Percentiles rank a stretch among this genome's conserved stretches.
Evolutionary conservation across 2,797 vertebrate species (phyloP).

Genomic region (Sebastes nivosus): DNA sequence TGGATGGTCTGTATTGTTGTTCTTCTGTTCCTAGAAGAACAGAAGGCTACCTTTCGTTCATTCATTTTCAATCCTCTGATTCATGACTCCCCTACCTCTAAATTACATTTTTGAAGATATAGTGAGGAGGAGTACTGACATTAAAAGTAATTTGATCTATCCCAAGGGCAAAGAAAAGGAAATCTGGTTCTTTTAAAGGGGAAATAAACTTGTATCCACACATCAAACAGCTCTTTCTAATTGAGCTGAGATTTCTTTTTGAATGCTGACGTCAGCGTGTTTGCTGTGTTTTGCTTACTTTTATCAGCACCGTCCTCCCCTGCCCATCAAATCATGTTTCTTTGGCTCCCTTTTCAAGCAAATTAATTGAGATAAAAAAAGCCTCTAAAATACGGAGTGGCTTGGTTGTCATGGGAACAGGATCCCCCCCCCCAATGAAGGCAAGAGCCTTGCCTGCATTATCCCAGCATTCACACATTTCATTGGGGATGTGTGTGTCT

Average conservation of each 20-base stretch:
- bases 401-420: slow-evolving; percentile 70
- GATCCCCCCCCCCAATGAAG: slow-evolving; percentile 4
- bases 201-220: background rate
- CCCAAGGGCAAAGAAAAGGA: background rate
- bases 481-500: background rate
- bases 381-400: slow-evolving; percentile 19
- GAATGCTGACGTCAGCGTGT: background rate
- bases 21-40: background rate
- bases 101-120: background rate
- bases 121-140: background rate
- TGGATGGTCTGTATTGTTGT: background rate
- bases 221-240: background rate
- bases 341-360: background rate
- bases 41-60: too few relatives aligned
- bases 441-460: background rate
- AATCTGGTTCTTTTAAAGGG: background rate
- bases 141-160: background rate
- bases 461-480: background rate
- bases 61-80: background rate
- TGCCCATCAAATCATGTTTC: background rate
- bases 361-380: background rate
- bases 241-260: background rate
- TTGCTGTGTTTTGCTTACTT: background rate
- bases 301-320: background rate
- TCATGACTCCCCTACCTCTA: background rate